phyloP scores from a whole-genome alignment of 2,888 invertebrate species.

The Eledona agricola region DNA sequence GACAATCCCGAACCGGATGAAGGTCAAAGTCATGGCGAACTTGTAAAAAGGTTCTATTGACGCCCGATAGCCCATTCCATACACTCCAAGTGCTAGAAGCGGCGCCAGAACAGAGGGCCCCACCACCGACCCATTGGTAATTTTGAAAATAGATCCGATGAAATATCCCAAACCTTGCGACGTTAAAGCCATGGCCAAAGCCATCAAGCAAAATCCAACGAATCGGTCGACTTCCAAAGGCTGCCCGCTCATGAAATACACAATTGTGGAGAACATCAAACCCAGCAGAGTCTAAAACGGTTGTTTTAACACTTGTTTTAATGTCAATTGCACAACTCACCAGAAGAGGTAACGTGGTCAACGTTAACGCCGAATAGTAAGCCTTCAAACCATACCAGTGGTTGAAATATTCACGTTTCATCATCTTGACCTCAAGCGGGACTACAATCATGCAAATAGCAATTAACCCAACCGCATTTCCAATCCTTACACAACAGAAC shows the following conservation, averaged over 20 bases:
- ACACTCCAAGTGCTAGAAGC: constrained; percentile 67
- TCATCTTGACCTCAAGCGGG: constrained; percentile 68
- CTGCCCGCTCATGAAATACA: constrained; percentile 72
- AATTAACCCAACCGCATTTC: background rate
- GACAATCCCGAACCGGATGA: constrained; percentile 74
- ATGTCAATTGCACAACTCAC: constrained; percentile 58
- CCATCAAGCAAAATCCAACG: constrained; percentile 67
- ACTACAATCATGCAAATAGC: constrained; percentile 63
- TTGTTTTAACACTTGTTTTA: background rate
- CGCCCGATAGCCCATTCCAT: constrained; percentile 71
- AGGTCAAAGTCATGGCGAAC: constrained; percentile 68
- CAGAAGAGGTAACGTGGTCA: constrained; percentile 67
- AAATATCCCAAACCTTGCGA: constrained; percentile 79
- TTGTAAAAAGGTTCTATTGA: constrained; percentile 66
- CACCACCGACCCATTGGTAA: constrained; percentile 69
- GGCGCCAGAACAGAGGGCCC: constrained; percentile 68
- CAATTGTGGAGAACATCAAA: constrained; percentile 63
- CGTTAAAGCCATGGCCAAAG: constrained; percentile 70
- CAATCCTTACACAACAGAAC: constrained; percentile 68
- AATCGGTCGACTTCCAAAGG: constrained; percentile 72
- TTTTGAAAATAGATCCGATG: constrained; percentile 71
- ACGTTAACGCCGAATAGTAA: constrained; percentile 68
- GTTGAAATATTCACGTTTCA: constrained; percentile 72
- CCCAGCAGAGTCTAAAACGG: constrained; percentile 62
- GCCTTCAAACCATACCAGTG: constrained; percentile 74